Conservation (phyloP, 2,113 vertebrate species). For the Eulacestoma nigropectus region DNA sequence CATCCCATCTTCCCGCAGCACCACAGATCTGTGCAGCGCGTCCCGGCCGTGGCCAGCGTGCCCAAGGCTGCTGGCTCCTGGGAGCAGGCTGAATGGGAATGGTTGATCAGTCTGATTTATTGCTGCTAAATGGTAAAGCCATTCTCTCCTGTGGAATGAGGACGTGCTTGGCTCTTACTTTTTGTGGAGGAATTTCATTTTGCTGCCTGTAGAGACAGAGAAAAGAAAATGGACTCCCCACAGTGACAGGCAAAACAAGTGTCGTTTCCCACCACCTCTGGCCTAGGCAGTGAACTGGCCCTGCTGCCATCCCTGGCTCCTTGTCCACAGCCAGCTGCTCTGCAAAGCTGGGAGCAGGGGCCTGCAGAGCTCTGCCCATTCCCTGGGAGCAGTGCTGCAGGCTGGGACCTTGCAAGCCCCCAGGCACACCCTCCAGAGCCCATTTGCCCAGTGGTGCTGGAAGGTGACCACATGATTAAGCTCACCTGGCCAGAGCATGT, state of each 20-base stretch:
- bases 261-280: background rate
- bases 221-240: background rate
- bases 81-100: conserved; percentile 6
- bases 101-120: background rate
- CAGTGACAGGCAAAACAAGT: background rate
- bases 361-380: background rate
- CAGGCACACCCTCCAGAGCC: background rate
- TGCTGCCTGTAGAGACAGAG: conserved; percentile 67
- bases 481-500: background rate
- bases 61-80: background rate
- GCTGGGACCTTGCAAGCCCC: background rate
- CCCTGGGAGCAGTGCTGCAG: background rate
- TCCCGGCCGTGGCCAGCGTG: background rate
- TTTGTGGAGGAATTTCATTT: conserved; percentile 82
- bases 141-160: background rate
- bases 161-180: conserved; percentile 53
- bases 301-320: background rate
- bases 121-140: background rate
- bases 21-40: accelerated
- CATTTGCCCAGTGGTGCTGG: background rate
- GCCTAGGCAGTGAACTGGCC: background rate
- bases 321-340: background rate
- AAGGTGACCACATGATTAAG: background rate
- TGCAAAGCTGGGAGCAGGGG: background rate
- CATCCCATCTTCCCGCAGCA: background rate